These are phyloP conservation scores for Lysandra bellargus DNA, from an alignment of 2,888 invertebrate genomes.

Conservation along the genomic window DNA sequence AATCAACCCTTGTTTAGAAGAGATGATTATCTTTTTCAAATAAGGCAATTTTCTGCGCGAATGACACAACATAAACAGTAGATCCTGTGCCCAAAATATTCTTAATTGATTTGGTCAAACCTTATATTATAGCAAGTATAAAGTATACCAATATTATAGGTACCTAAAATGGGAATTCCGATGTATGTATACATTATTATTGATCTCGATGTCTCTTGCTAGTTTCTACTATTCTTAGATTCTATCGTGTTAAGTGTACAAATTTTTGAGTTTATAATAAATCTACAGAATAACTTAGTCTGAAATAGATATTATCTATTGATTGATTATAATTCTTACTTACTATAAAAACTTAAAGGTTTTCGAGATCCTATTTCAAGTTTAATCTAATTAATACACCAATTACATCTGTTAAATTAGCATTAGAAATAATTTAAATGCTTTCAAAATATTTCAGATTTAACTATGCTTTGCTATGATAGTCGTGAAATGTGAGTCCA, in stretches of 20 bases:
- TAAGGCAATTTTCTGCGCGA: neutral
- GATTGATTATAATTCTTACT: neutral
- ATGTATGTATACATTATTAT: slow-evolving; percentile 29
- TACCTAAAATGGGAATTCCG: neutral
- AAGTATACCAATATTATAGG: slow-evolving; percentile 22
- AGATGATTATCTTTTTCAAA: neutral
- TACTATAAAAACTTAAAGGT: neutral
- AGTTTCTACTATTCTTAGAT: neutral
- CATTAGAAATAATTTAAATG: neutral
- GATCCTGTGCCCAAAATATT: neutral
- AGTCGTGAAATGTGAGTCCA: neutral
- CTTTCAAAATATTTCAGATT: neutral
- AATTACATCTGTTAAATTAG: neutral
- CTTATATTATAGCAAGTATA: neutral
- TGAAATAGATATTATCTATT: neutral
- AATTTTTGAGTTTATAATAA: slow-evolving; percentile 3
- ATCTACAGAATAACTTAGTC: neutral
- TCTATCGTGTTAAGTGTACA: slow-evolving; percentile 10
- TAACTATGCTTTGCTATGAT: neutral
- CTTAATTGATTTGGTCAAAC: neutral
- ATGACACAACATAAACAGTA: neutral
- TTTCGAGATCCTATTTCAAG: neutral
- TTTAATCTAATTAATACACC: neutral
- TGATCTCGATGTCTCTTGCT: slow-evolving; percentile 25
- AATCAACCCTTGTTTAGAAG: too few species aligned